Conservation (phyloP, 2,888 invertebrate species). For the Phorcus lineatus region DNA sequence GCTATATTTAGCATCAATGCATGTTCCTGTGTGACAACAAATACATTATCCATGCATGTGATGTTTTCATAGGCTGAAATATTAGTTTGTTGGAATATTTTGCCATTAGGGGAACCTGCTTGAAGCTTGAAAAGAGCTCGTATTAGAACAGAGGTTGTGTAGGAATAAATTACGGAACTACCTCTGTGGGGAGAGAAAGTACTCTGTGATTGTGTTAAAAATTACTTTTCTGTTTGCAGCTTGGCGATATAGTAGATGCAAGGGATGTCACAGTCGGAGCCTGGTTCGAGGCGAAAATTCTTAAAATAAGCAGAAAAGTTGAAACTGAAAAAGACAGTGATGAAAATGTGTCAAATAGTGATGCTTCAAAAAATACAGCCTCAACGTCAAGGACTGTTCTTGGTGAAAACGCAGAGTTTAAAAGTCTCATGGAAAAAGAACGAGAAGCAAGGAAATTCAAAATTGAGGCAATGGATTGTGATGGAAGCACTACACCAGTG, state of each 20-base stretch:
- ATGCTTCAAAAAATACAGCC: slow-evolving; percentile 18
- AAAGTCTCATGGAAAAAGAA: slow-evolving; percentile 1
- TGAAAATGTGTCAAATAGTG: slow-evolving; percentile 24
- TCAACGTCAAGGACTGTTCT: neutral
- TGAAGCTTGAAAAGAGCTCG: no score
- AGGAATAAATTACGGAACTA: no score
- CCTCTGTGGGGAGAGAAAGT: no score
- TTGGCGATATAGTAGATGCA: slow-evolving; percentile 83
- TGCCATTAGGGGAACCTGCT: no score
- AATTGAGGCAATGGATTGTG: neutral
- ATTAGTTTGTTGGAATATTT: no score
- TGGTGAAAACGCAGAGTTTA: slow-evolving; percentile 33
- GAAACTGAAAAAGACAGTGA: slow-evolving; percentile 19
- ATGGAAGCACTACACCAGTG: neutral
- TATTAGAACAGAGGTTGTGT: no score
- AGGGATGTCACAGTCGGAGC: slow-evolving; percentile 81
- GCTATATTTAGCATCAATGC: no score
- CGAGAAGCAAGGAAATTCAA: neutral
- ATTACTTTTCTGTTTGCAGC: slow-evolving; percentile 50
- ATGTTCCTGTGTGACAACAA: no score
- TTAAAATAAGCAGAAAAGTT: slow-evolving; percentile 50
- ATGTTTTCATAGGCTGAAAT: no score
- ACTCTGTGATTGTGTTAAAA: neutral
- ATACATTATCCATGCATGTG: no score
- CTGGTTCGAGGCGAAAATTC: slow-evolving; percentile 83